Base-by-base conservation (phyloP, 1,140 invertebrate species). In the Meloidogyne hapla region DNA sequence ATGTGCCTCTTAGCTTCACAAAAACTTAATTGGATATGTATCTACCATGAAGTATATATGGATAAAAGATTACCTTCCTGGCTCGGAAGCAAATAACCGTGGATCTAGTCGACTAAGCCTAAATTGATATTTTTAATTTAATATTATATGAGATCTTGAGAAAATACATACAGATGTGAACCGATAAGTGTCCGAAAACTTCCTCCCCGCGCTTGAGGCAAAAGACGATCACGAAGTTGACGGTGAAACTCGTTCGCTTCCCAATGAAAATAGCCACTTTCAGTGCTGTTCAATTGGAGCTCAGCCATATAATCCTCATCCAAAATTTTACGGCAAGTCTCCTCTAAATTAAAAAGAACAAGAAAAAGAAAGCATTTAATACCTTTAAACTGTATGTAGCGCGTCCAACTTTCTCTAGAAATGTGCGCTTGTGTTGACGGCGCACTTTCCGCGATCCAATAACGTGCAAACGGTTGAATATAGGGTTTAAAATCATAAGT, bases 251-350 rank as follows among this genome's bases (percentile, higher is more conserved):
- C 71, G 56, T 63, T 73, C 12, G 61, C 71, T 13, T 73, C 71
- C 71, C 71, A 73, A 23, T 73, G 71, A 33, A 73, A 73, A 40
- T 73, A 73, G 10, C 56, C 21, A 63, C 71, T 73, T 33, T 73
- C 71, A 3, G 71, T 73, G 56, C 71, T 73, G 23, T 73, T 73
- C 42, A 73, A 64, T 21, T 38, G 23, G 6, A 61, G 71, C 56
- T 73, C 71, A 38, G 71, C 71, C 56, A 73, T 38, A 56, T 56
- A 56, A 25, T 73, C 71, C 12, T 42, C 56, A 6, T 73, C 71
- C 0, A 33, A 23, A 38, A 61, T 33, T 23, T 23, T 73, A 15
- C 71, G 71, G 71, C 71, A 73, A 42, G 71, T 73, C 1, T 73
- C 56, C 21, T 73, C 71, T 56, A 25, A 21, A 28, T 23, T 15